Conservation (phyloP, 2,888 invertebrate genomes). For the Phlogophora meticulosa region DNA sequence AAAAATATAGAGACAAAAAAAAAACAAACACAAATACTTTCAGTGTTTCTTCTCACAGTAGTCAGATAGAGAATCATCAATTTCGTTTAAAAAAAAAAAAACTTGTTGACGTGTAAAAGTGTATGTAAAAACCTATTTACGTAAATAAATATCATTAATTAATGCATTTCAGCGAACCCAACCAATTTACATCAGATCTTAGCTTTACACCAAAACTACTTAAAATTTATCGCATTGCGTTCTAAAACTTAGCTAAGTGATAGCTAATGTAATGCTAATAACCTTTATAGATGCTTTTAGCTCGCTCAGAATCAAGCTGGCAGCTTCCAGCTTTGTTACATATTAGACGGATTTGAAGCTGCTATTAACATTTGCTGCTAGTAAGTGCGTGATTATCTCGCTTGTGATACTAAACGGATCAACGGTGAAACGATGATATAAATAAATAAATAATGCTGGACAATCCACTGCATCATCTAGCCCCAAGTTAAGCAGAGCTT, state of each 20-base stretch:
- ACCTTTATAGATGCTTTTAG: neutral
- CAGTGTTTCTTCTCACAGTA: too few species aligned
- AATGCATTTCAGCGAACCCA: too few species aligned
- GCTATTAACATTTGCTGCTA: constrained; percentile 15
- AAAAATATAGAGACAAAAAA: too few species aligned
- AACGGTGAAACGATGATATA: neutral
- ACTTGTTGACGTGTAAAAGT: too few species aligned
- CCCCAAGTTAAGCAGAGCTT: too few species aligned
- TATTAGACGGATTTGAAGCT: constrained; percentile 31
- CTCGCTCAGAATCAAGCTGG: neutral
- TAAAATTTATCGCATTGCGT: neutral
- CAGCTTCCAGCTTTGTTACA: constrained; percentile 9
- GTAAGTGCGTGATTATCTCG: neutral
- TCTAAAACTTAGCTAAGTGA: constrained; percentile 23
- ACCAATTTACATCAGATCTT: neutral
- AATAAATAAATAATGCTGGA: neutral
- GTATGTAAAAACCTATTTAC: too few species aligned
- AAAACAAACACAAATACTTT: too few species aligned
- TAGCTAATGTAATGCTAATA: constrained; percentile 33
- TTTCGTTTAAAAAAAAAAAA: too few species aligned
- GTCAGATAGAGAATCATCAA: too few species aligned
- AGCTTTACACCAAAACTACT: constrained; percentile 3
- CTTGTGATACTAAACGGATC: neutral
- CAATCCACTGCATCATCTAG: too few species aligned
- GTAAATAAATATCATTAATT: too few species aligned